Conservation (phyloP, 2,888 invertebrate genomes). For the Hartigia nigra region DNA sequence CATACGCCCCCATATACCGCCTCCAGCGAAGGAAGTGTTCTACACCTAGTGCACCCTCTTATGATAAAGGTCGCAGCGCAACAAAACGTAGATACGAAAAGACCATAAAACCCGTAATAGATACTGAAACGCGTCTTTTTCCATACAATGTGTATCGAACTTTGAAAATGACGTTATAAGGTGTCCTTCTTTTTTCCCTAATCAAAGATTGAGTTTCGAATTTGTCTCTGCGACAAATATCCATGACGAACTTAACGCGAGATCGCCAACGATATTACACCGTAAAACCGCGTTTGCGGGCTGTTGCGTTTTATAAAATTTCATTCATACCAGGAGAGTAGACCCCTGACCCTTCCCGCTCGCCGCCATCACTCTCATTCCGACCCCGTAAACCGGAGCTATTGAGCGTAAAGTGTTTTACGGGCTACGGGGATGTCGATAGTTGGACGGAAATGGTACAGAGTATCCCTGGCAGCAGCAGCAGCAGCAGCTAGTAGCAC, state of each 20-base stretch:
- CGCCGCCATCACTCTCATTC: neutral
- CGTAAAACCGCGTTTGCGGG: neutral
- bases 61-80: neutral
- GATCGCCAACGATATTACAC: neutral
- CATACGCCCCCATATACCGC: constrained; percentile 30
- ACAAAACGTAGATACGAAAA: neutral
- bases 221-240: neutral
- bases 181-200: neutral
- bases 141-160: neutral
- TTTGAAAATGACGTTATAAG: neutral
- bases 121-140: neutral
- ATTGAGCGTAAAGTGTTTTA: neutral
- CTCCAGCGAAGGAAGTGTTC: neutral
- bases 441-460: neutral
- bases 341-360: neutral
- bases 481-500: neutral
- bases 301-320: neutral
- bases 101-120: neutral
- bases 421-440: neutral
- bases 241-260: neutral
- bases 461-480: neutral
- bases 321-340: neutral
- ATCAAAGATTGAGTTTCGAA: neutral
- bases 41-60: neutral
- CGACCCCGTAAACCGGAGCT: neutral